Evolutionary conservation across 2,797 vertebrate genomes (phyloP).

Genomic region (Coregonus suidteri): DNA sequence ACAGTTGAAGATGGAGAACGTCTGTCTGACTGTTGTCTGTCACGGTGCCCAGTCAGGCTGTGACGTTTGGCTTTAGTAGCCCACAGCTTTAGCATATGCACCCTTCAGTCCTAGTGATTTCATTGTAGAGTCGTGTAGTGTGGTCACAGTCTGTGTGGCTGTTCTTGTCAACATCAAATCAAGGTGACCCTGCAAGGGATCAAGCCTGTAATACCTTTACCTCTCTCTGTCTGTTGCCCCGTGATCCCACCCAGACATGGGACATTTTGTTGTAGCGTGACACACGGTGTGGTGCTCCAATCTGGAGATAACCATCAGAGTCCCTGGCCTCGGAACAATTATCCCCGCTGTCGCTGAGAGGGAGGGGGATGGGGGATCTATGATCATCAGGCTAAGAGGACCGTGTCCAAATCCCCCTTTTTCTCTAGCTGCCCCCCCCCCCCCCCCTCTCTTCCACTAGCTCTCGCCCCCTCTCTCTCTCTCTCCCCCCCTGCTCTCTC

Average conservation of each 20-base stretch:
- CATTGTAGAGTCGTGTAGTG: conserved; percentile 14
- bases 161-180: conserved; percentile 26
- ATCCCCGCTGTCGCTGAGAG: not conserved
- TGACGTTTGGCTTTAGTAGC: conserved; percentile 24
- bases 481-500: not conserved
- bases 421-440: not conserved
- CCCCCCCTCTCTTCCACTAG: not conserved
- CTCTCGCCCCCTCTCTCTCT: not conserved
- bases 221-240: not conserved
- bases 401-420: not conserved
- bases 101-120: conserved; percentile 34
- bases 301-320: conserved; percentile 18
- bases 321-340: conserved; percentile 10
- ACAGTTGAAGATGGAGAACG: not conserved
- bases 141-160: conserved; percentile 16
- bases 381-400: too few species aligned
- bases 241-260: not conserved
- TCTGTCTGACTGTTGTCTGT: not conserved
- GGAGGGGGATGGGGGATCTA: not conserved
- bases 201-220: conserved; percentile 10
- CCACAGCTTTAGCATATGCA: conserved; percentile 6
- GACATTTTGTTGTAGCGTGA: not conserved
- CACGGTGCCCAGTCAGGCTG: conserved; percentile 23
- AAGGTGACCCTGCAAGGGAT: conserved; percentile 6
- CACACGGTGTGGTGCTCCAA: not conserved